Conservation (phyloP, 2,113 vertebrate species). For the Mungos mungo region DNA sequence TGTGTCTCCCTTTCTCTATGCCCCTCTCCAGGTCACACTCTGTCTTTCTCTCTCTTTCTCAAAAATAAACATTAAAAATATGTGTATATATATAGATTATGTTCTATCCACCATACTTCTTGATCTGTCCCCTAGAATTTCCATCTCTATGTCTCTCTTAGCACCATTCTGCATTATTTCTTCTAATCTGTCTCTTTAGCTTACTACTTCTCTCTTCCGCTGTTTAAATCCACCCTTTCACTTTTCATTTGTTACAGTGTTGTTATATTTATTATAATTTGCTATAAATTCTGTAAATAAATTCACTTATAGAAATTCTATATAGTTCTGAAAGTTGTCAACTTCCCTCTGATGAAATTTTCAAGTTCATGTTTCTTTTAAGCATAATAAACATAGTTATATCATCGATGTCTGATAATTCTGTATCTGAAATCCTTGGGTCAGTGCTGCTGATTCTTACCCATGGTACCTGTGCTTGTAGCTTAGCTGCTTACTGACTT, state of each 20-base stretch:
- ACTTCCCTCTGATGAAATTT: background rate
- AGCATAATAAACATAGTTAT: background rate
- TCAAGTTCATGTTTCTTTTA: background rate
- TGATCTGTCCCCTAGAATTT: background rate
- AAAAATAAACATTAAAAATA: too few species aligned
- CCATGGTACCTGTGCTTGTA: background rate
- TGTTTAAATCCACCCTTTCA: background rate
- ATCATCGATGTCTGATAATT: background rate
- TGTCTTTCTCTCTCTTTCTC: too few species aligned
- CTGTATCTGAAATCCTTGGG: background rate
- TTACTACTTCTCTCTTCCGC: background rate
- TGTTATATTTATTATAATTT: background rate
- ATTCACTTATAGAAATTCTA: background rate
- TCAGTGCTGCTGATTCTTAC: background rate
- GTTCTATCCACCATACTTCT: background rate
- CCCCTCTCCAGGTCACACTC: too few species aligned
- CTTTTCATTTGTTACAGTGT: background rate
- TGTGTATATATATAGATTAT: background rate
- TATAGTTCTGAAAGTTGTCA: background rate
- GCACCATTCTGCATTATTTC: background rate
- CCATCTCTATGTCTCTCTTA: too few species aligned
- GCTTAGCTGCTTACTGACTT: background rate
- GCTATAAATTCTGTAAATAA: background rate
- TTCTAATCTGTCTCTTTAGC: background rate
- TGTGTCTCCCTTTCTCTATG: too few species aligned